phyloP scores from a whole-genome alignment of 2,797 vertebrate genomes.

The Urosaurus nigricauda region DNA sequence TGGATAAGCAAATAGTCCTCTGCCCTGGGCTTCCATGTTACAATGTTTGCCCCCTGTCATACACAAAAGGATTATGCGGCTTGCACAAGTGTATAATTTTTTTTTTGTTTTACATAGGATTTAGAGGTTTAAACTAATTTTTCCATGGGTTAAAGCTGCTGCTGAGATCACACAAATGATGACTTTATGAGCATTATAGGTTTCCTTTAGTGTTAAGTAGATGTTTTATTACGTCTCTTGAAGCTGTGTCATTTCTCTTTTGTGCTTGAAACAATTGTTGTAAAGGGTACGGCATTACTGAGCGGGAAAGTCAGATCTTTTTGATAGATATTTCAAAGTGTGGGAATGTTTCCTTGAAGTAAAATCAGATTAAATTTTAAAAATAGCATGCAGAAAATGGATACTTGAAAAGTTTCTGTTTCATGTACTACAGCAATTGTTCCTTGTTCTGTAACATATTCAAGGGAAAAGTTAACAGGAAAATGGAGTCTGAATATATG shows the following conservation, averaged over 20 bases:
- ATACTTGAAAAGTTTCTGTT: conserved; percentile 5
- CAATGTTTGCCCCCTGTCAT: not conserved
- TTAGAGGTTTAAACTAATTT: not conserved
- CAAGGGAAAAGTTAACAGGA: not conserved
- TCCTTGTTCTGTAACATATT: conserved; percentile 2
- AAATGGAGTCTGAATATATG: not conserved
- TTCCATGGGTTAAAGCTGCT: not conserved
- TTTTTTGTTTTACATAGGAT: not conserved
- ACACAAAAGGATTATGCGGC: not conserved
- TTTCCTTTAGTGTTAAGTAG: not conserved
- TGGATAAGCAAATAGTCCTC: not conserved
- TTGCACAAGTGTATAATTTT: not conserved
- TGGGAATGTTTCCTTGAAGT: conserved; percentile 9
- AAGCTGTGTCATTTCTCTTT: not conserved
- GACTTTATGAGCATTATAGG: not conserved
- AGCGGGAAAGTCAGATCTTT: not conserved
- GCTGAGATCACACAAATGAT: not conserved
- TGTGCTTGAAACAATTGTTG: not conserved
- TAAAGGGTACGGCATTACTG: not conserved
- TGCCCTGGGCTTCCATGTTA: not conserved
- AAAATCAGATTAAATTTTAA: conserved; percentile 17
- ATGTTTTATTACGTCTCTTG: not conserved
- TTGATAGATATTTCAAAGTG: not conserved
- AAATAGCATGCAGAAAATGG: conserved; percentile 4
- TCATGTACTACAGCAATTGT: not conserved